phyloP scores from a whole-genome alignment of 2,113 vertebrate genomes.

The Phylloscopus whistleri region DNA sequence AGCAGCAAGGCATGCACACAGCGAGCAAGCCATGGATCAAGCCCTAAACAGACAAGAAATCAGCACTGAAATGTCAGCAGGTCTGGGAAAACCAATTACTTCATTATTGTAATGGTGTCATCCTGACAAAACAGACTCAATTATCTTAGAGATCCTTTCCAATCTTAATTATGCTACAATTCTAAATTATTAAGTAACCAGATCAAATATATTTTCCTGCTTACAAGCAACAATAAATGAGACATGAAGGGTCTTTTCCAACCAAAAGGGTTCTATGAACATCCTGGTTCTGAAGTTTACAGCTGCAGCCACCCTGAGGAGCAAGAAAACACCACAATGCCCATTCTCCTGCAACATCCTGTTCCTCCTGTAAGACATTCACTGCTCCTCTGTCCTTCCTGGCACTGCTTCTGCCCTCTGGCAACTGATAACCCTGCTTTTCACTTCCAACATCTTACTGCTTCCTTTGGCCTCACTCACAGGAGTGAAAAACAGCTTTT shows the following conservation, averaged over 20 bases:
- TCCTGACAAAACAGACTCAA: background rate
- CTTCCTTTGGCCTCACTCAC: background rate
- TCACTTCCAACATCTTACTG: background rate
- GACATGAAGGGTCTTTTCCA: background rate
- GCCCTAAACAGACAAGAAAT: background rate
- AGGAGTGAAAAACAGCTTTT: background rate
- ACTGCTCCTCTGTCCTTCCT: background rate
- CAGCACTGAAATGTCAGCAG: background rate
- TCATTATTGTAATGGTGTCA: background rate
- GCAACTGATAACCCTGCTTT: background rate
- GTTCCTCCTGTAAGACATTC: background rate
- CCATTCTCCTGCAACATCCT: background rate
- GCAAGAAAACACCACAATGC: background rate
- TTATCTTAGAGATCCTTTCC: background rate
- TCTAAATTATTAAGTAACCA: background rate
- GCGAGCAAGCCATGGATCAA: background rate
- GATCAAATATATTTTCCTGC: background rate
- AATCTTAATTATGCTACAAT: background rate
- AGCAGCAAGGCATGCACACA: accelerated
- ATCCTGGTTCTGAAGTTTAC: background rate
- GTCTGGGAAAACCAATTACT: background rate
- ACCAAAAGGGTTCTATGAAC: background rate
- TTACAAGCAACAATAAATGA: background rate
- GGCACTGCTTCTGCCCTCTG: background rate
- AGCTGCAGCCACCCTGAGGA: background rate